Evolutionary conservation across 2,888 invertebrate species (phyloP), one percentile per base, ranked within the genome.

Genomic region (Sphaeridia pumilis): DNA sequence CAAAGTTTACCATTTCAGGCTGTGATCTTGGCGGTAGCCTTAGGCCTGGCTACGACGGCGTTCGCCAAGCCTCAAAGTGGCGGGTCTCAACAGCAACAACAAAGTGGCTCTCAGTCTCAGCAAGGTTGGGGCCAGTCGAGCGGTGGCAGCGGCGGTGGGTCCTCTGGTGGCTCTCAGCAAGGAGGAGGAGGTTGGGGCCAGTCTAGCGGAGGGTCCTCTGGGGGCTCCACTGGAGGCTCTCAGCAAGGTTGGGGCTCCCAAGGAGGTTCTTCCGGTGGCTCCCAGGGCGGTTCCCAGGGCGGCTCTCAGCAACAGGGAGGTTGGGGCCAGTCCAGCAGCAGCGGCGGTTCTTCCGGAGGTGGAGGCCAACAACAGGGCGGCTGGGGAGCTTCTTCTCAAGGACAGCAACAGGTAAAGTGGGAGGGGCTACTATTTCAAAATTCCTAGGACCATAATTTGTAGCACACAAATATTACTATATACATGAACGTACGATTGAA

Each of bases 181-280:
- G n/a, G n/a, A n/a, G n/a, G n/a, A 24, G 44, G 35, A n/a, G n/a
- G n/a, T 17, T 21, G 28, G 1, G 44, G 44, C 14, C 36, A 45
- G 12, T 43, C 44, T 4, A 24, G 44, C 4, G 10, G 27, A 7
- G 44, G 49, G 12, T 7, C 20, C 27, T 34, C 43, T 2, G 49
- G 49, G 17, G 49, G 49, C 3, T 43, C 22, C 20, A 34, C 31
- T 36, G 47, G 47, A 26, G 27, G 45, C 14, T 31, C n/a, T n/a
- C n/a, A n/a, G n/a, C n/a, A n/a, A n/a, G n/a, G n/a, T n/a, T n/a
- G n/a, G n/a, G n/a, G n/a, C n/a, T n/a, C n/a, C n/a, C n/a, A 31
- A 7, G 34, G 34, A 31, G 34, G 10, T 12, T 12, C 34, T 12
- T 12, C 10, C 14, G 49, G 49, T 7, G n/a, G n/a, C n/a, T n/a